Base-by-base conservation (phyloP, 2,888 invertebrate species). In the Caenorhabditis uteleia region DNA sequence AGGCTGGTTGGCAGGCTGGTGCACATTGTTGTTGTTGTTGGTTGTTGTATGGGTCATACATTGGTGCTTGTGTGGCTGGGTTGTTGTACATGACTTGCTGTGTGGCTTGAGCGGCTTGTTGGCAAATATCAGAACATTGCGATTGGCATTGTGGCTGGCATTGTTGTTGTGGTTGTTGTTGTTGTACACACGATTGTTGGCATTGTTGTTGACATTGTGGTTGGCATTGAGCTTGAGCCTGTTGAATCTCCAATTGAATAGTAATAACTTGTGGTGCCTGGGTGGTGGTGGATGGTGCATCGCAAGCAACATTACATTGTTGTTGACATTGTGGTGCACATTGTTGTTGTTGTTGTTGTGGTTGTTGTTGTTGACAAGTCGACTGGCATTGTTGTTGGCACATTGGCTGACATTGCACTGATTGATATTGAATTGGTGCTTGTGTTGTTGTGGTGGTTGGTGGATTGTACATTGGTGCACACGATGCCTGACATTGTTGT, bases 141-240 rank as follows among this genome's bases (percentile, higher is more conserved):
- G 57, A 47, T 43, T 46, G 51, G 44, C 72, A 73, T 16, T 61
- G 58, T 16, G 48, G 57, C 31, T 42, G 39, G 53, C 73, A 73
- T 29, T 65, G 59, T 20, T 38, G 31, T 10, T 57, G 44, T 31
- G 69, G 69, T 54, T 73, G 73, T 27, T 69, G 69, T 48, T 73
- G 73, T 38, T 55, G 55, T 34, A 45, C 50, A 40, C 68, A 71
- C 25, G 69, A 68, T 23, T 62, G 60, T 46, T 61, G 66, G 34
- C 73, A 73, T 33, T 61, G 50, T 44, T 68, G 64, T 50, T 73
- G 68, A 62, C 73, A 73, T 47, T 68, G 68, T 39, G 69, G 69
- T 47, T 62, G 56, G 48, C 72, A 72, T 44, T 70, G 69, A 33
- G 61, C 60, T 50, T 68, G n/a, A n/a, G n/a, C n/a, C n/a, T n/a